Evolutionary conservation across 2,797 vertebrate genomes (phyloP).

Genomic region (Acomys russatus): DNA sequence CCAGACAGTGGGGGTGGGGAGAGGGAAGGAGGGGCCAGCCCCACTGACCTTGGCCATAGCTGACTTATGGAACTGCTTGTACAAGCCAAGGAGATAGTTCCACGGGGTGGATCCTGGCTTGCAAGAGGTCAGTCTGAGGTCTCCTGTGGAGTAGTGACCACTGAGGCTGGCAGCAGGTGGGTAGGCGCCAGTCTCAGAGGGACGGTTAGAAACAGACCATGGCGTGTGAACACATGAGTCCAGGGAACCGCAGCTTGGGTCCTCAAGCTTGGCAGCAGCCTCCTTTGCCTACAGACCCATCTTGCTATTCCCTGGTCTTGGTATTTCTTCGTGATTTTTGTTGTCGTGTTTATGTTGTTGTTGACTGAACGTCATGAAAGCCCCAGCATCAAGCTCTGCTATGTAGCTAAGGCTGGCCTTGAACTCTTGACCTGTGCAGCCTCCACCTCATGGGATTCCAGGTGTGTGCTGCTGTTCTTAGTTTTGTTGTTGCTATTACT

Average conservation of each 20-base stretch:
- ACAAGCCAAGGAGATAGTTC: constrained; percentile 76
- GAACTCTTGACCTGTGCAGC: neutral
- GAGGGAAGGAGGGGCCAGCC: neutral
- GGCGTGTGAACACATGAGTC: neutral
- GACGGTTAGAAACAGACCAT: too few relatives aligned
- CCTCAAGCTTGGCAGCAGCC: neutral
- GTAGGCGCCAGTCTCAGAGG: neutral
- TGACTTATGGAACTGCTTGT: constrained; percentile 75
- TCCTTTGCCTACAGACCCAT: neutral
- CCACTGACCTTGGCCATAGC: constrained; percentile 71
- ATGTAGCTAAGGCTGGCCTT: neutral
- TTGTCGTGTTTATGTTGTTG: neutral
- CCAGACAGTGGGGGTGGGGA: neutral
- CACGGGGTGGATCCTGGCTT: constrained; percentile 69
- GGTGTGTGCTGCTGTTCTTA: neutral
- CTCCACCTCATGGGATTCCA: neutral
- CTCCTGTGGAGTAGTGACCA: constrained; percentile 54
- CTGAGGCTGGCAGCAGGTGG: neutral
- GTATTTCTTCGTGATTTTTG: neutral
- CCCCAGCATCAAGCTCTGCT: neutral
- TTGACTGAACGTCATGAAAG: too few relatives aligned
- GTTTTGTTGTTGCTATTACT: neutral
- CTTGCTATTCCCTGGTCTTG: fast-evolving
- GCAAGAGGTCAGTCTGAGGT: neutral
- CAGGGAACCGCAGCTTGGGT: neutral